Conservation (phyloP, 2,888 invertebrate species). For the Cantharis rustica region DNA sequence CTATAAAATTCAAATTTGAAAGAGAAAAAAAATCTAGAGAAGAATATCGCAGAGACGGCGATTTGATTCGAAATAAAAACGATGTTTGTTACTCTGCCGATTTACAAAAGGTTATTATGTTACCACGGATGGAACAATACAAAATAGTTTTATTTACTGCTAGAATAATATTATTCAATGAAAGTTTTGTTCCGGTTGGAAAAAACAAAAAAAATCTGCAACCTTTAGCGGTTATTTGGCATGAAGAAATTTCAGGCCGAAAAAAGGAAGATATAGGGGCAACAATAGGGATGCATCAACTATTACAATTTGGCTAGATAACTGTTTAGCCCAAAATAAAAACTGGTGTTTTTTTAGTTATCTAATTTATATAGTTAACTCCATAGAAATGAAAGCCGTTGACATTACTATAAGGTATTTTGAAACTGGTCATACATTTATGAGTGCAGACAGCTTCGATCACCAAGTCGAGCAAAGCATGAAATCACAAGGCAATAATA, state of each 20-base stretch:
- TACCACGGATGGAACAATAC: background rate
- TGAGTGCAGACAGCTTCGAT: background rate
- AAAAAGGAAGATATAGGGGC: background rate
- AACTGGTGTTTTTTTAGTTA: background rate
- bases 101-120: conserved; percentile 1
- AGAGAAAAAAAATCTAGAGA: background rate
- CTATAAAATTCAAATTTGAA: background rate
- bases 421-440: background rate
- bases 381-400: background rate
- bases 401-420: background rate
- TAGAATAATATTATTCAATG: background rate
- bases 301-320: background rate
- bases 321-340: background rate
- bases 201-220: background rate
- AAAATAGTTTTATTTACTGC: background rate
- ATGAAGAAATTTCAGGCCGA: background rate
- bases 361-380: background rate
- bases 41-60: background rate
- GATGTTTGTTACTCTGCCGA: background rate
- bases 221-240: conserved; percentile 2
- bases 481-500: background rate
- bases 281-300: background rate
- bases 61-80: background rate
- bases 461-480: background rate
- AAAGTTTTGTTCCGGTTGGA: conserved; percentile 4